Evolutionary conservation across 2,888 invertebrate species (phyloP), one percentile per base, ranked within the genome.

Genomic region (Pristionchus arcanus): DNA sequence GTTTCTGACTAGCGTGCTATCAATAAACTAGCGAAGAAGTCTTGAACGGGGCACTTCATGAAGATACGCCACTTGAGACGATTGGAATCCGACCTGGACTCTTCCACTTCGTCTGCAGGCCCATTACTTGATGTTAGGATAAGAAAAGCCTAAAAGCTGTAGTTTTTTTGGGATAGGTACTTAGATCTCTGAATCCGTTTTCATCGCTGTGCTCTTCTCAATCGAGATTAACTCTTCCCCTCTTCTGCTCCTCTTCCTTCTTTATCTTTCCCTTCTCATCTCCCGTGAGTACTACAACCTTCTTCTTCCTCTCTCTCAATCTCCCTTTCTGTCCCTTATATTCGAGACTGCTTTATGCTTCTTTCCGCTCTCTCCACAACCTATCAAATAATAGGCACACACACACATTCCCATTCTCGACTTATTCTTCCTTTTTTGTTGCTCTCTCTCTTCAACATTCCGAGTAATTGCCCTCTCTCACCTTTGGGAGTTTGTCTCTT

Each of bases 311-410:
- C 53, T 53, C 84, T 59, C 34, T 25, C 59, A 59, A 55, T 85
- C 55, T 49, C 37, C 31, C 53, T 49, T 59, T 31, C 28, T 83
- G 53, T n/a, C 53, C 55, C 55, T 81, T 59, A 53, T 42, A 81
- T 59, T 85, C 59, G 34, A 63, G 25, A 59, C 59, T 59, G n/a
- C 59, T 85, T 34, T 85, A 49, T 49, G 25, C 59, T 59, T 25
- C 59, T 34, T 63, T 55, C 84, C 25, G 83, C 84, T 34, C 37
- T 25, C 84, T 13, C 11, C 31, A 59, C 59, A 84, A 59, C 84
- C 84, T 85, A 85, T 85, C 84, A 85, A 85, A 85, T 85, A 85
- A 85, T 85, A 85, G 84, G 84, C 84, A 85, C 59, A 85, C 84
- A 31, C 59, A 31, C 31, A n/a, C n/a, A n/a, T n/a, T n/a, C n/a